Base-by-base conservation (phyloP, 2,113 vertebrate genomes). In the Anoplopoma fimbria region DNA sequence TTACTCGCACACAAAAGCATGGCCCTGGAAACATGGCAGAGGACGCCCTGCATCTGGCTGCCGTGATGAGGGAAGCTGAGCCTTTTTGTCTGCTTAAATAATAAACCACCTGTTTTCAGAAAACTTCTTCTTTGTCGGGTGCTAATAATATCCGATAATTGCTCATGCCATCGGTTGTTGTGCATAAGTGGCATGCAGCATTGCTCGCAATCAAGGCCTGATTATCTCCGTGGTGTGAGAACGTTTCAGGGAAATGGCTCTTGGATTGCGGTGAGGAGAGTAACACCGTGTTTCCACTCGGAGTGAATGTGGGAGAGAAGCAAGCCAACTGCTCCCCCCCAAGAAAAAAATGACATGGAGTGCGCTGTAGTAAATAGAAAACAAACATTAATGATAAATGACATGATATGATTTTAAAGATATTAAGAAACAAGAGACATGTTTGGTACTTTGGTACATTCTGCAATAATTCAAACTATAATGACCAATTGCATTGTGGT, bases 91-190 rank as follows among this genome's bases (percentile, higher is more conserved):
- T 49, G 70, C 60, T 15, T 15, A 10, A 71, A 92, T 82, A 92
- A 89, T 90, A 71, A 76, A 85, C 60, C 91, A 91, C 87, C 91
- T 89, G 91, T 75, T 89, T 69, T 61, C 63, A 65, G 40, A 72
- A 73, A 68, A 15, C 36, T 34, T 8, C 0, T 23, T 62, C 79
- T 58, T 60, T 63, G 75, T 73, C 34, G 65, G 63, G 49, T 78
- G 69, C 77, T 80, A 70, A 38, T 47, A 33, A 10, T 25, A 55
- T 25, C 23, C 23, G 40, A 49, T 88, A 87, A 92, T 89, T 89
- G 63, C 40, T 75, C 40, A 23, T 31, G 75, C 38, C 55, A 23
- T 29, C 14, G 62, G 49, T 62, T 81, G 74, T 69, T 55, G 49
- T n/a, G n/a, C n/a, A 29, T 73, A 79, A 83, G 47, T 76, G 77